These are phyloP conservation scores for Oscheius sp. DNA, from an alignment of 1,140 invertebrate species.

Conservation along the genomic window DNA sequence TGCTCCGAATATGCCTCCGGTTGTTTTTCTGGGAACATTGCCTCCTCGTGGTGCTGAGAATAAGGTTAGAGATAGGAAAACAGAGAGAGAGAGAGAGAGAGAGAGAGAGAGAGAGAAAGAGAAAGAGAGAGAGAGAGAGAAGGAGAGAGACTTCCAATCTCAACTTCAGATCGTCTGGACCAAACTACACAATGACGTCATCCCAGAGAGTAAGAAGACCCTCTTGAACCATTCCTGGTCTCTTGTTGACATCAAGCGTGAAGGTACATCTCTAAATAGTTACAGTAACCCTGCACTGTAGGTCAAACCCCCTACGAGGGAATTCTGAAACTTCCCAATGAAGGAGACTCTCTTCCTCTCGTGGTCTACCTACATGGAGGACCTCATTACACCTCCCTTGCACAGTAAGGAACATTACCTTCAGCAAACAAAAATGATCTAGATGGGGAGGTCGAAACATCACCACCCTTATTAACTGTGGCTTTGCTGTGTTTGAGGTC, in stretches of 20 bases:
- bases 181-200: not conserved
- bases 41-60: slow-evolving; percentile 7
- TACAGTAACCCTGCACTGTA: not conserved
- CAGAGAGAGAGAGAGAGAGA: not conserved
- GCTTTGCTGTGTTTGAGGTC: slow-evolving; percentile 74
- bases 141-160: slow-evolving; percentile 5
- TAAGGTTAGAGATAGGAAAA: not conserved
- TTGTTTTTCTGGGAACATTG: slow-evolving; percentile 49
- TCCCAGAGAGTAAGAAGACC: not conserved
- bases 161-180: slow-evolving; percentile 9
- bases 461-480: slow-evolving; percentile 50
- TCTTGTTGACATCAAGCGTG: slow-evolving; percentile 32
- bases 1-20: slow-evolving; percentile 45
- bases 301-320: slow-evolving; percentile 62
- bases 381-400: slow-evolving; percentile 69
- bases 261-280: slow-evolving; percentile 13
- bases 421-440: too few species aligned
- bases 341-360: slow-evolving; percentile 50
- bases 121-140: slow-evolving; percentile 29
- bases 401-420: too few species aligned
- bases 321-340: slow-evolving; percentile 52
- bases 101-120: slow-evolving; percentile 29
- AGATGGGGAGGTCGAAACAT: slow-evolving; percentile 41
- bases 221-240: slow-evolving; percentile 26
- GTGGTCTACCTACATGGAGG: slow-evolving; percentile 74